Percentiles rank a stretch among this genome's conserved stretches.
Conservation (phyloP, 2,888 invertebrate genomes). For the Cryptus viduatorius region DNA sequence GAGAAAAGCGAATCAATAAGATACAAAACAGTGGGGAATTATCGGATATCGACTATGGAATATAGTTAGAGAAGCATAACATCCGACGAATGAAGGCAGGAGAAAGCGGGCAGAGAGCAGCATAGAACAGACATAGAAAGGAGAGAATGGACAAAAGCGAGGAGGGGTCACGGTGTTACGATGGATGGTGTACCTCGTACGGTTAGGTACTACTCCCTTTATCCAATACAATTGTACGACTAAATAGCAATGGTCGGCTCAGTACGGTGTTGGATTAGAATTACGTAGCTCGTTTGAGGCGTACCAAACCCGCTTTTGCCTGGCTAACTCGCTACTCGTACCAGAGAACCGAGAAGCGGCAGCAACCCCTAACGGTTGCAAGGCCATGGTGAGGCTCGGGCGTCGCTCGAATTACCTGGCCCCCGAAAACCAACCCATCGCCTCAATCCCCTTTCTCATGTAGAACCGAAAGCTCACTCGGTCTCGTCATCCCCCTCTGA, state of each 20-base stretch:
- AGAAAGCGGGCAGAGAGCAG: neutral
- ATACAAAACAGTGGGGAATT: neutral
- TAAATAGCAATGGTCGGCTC: slow-evolving; percentile 82
- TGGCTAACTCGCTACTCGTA: slow-evolving; percentile 60
- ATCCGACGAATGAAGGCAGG: neutral
- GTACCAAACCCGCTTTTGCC: slow-evolving; percentile 72
- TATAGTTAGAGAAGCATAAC: neutral
- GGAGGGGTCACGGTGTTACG: slow-evolving; percentile 33
- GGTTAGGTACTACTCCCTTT: slow-evolving; percentile 73
- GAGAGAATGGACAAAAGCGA: slow-evolving; percentile 49
- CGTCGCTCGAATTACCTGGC: slow-evolving; percentile 65
- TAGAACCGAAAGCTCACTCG: slow-evolving; percentile 61
- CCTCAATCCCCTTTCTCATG: slow-evolving; percentile 50
- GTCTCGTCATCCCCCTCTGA: slow-evolving; percentile 36
- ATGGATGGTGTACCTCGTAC: slow-evolving; percentile 30
- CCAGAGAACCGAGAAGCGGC: slow-evolving; percentile 36
- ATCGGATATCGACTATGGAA: neutral
- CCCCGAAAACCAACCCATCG: slow-evolving; percentile 63
- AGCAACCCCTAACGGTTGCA: slow-evolving; percentile 53
- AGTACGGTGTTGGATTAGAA: slow-evolving; percentile 82
- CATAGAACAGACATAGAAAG: neutral
- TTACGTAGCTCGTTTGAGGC: slow-evolving; percentile 83
- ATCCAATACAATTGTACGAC: slow-evolving; percentile 81
- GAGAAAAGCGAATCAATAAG: neutral
- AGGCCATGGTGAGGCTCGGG: slow-evolving; percentile 47